Evolutionary conservation across 2,888 invertebrate genomes (phyloP).

Genomic region (Heliconius ismenius): DNA sequence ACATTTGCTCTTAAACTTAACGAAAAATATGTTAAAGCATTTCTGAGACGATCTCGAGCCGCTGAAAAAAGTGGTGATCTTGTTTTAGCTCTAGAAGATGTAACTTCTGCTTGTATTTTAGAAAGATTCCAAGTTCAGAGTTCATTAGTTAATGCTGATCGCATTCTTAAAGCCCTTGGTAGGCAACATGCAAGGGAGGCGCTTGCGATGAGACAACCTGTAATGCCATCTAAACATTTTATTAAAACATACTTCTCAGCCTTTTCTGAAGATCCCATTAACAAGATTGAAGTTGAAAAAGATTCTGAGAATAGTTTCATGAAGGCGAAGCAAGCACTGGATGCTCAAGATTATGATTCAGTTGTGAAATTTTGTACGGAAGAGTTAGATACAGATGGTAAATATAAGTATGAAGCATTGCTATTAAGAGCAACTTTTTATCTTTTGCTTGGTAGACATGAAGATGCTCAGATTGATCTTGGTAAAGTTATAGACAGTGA

Average conservation of each 20-base stretch:
- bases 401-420: conserved; percentile 86
- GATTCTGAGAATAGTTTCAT: conserved; percentile 83
- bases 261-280: conserved; percentile 92
- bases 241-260: conserved; percentile 93
- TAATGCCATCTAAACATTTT: conserved; percentile 92
- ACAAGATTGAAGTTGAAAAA: conserved; percentile 76
- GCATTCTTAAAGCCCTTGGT: conserved; percentile 92
- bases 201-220: conserved; percentile 84
- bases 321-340: conserved; percentile 86
- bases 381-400: conserved; percentile 86
- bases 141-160: conserved; percentile 91
- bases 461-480: conserved; percentile 87
- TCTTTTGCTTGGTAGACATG: conserved; percentile 88
- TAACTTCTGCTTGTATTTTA: conserved; percentile 94
- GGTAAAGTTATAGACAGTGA: conserved; percentile 85
- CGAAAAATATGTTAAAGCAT: conserved; percentile 93
- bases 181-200: conserved; percentile 88
- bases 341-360: conserved; percentile 87
- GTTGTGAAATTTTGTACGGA: conserved; percentile 90
- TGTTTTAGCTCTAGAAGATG: conserved; percentile 92
- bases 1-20: conserved; percentile 91
- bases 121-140: conserved; percentile 93
- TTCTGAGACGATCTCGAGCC: conserved; percentile 90
- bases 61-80: conserved; percentile 91
- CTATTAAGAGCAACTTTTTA: conserved; percentile 93